These are phyloP conservation scores for Adoxophyes honmai DNA, from an alignment of 1,140 invertebrate genomes.

Conservation along the genomic window DNA sequence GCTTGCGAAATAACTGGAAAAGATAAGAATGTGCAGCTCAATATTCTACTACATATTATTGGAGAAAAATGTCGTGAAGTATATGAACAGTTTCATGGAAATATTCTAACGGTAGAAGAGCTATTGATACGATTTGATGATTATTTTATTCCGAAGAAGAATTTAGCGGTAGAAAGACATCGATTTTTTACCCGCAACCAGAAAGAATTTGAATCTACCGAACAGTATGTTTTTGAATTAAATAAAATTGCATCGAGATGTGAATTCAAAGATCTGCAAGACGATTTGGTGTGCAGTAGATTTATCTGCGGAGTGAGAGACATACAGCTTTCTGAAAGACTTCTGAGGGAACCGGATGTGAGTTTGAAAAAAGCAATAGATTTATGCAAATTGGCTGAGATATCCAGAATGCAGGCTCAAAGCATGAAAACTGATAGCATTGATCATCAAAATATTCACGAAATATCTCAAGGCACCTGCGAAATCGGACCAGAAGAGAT, in stretches of 20 bases:
- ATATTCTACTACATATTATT: background rate
- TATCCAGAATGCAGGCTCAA: conserved; percentile 9
- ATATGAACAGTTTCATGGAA: background rate
- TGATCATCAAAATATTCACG: background rate
- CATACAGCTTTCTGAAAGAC: background rate
- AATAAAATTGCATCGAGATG: conserved; percentile 27
- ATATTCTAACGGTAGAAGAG: background rate
- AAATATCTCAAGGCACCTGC: background rate
- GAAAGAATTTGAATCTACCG: conserved; percentile 20
- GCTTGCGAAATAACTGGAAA: background rate
- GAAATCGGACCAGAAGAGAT: no score
- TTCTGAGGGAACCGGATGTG: conserved; percentile 9
- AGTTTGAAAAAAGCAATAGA: conserved; percentile 15
- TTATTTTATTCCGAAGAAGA: conserved; percentile 28
- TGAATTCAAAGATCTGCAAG: conserved; percentile 21
- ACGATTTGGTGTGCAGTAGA: conserved; percentile 24
- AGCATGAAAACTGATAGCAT: conserved; percentile 7
- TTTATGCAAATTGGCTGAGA: conserved; percentile 16
- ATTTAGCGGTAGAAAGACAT: conserved; percentile 28
- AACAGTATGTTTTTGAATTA: conserved; percentile 25
- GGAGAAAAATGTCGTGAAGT: background rate
- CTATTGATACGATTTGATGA: conserved; percentile 22
- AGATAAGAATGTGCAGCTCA: background rate
- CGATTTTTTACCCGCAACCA: conserved; percentile 29
- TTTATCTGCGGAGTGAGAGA: conserved; percentile 22